These are phyloP conservation scores for Cyclophora punctaria DNA, from an alignment of 2,888 invertebrate genomes.

Conservation along the genomic window DNA sequence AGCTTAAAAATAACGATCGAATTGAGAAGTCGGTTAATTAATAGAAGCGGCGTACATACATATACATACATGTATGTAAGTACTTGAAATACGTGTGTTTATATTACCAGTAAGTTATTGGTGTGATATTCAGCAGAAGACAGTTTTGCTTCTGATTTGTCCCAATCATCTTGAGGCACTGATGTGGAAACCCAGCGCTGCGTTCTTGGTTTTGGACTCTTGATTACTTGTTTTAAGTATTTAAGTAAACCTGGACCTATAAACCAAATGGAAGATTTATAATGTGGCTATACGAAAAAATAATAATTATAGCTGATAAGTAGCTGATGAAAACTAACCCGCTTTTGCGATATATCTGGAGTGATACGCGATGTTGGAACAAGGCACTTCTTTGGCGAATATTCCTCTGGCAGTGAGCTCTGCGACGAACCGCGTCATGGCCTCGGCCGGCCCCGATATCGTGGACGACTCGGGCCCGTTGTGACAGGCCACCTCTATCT, in stretches of 20 bases:
- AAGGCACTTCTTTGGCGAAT: slow-evolving; percentile 49
- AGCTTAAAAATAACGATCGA: no score
- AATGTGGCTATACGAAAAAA: no score
- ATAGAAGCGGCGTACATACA: no score
- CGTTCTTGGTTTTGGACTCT: slow-evolving; percentile 76
- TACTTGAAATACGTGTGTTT: neutral
- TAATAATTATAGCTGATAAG: no score
- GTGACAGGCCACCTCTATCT: slow-evolving; percentile 80
- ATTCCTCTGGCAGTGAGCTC: slow-evolving; percentile 35
- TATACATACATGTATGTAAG: no score
- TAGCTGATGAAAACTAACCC: slow-evolving; percentile 25
- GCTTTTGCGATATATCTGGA: slow-evolving; percentile 82
- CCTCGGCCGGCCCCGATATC: slow-evolving; percentile 80
- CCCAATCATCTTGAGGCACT: slow-evolving; percentile 79
- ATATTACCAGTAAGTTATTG: slow-evolving; percentile 80
- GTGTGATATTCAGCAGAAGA: slow-evolving; percentile 89
- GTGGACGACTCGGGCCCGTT: slow-evolving; percentile 85
- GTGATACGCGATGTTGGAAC: slow-evolving; percentile 89
- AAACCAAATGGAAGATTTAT: neutral
- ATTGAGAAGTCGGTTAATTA: no score
- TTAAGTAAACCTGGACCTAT: slow-evolving; percentile 69
- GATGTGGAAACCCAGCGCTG: slow-evolving; percentile 88
- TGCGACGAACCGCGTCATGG: slow-evolving; percentile 71
- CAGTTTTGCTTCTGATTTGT: slow-evolving; percentile 41
- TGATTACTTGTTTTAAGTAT: slow-evolving; percentile 75